Conservation (phyloP, 1,140 invertebrate genomes). For the Bombyx mori region ASM3026992v2 NC_085129.1:11527001-11527500, state of each 20-base stretch:
- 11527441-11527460: too few species aligned
- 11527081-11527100: neutral
- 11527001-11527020: slow-evolving; percentile 64
- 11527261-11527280: neutral
- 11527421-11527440: too few species aligned
- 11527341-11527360: too few species aligned
- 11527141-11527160: slow-evolving; percentile 14
- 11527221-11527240: slow-evolving; percentile 9
- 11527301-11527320: too few species aligned
- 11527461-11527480: too few species aligned
- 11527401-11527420: too few species aligned
- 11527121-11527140: slow-evolving; percentile 5
- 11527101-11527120: slow-evolving; percentile 7
- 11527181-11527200: slow-evolving; percentile 16
- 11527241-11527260: slow-evolving; percentile 7
- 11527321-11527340: too few species aligned
- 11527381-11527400: too few species aligned
- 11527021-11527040: slow-evolving; percentile 33
- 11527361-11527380: too few species aligned
- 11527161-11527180: slow-evolving; percentile 11
- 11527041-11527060: slow-evolving; percentile 25
- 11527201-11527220: slow-evolving; percentile 8
- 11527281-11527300: too few species aligned
- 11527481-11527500: too few species aligned
- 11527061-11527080: slow-evolving; percentile 29